Evolutionary conservation across 2,797 vertebrate genomes (phyloP), one percentile per base, ranked within the genome.

Genomic region (Lophotriccus pileatus): DNA sequence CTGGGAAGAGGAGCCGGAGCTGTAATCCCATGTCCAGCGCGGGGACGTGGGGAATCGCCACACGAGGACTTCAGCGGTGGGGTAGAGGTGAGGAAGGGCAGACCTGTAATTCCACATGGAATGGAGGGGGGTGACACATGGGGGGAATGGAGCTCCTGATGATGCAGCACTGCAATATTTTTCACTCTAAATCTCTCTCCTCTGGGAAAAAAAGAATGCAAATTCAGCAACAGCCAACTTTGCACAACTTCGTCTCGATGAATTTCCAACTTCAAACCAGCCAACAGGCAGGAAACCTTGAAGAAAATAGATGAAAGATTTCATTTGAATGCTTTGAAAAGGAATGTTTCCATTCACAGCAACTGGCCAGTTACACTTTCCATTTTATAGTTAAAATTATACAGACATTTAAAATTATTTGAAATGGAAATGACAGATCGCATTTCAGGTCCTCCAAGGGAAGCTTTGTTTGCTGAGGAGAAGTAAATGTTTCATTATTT

Each of bases 1-100:
- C 96, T 56, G 82, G 76, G 14, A 95, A 95, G 84, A 94, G 90
- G 92, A 96, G 84, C 77, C 1, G 32, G 96, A 94, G 91, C 90
- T 68, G 78, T 91, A 91, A 96, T 96, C 95, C 90, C 63, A 11
- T 59, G 96, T 96, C 96, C 97, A 52, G 91, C 85, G 81, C 2
- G 0, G 80, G 82, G 90, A 90, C 15, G 14, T 70, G 74, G 77
- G 47, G 76, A 88, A 70, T 52, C 17, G 4, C 75, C 64, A 25
- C 8, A 12, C 12, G 55, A 97, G 94, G 87, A 89, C 75, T 91
- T 55, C 9, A 19, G 60, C 2, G 37, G n/a, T 41, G 41, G 7
- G 70, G 83, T 27, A 50, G 93, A 93, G 73, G 52, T 36, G 90
- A 93, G 81, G 74, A 55, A 91, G 58, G 58, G 58, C 87, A 79